Evolutionary conservation across 2,797 vertebrate species (phyloP), one percentile per base, ranked within the genome.

Genomic region (Staurois parvus): DNA sequence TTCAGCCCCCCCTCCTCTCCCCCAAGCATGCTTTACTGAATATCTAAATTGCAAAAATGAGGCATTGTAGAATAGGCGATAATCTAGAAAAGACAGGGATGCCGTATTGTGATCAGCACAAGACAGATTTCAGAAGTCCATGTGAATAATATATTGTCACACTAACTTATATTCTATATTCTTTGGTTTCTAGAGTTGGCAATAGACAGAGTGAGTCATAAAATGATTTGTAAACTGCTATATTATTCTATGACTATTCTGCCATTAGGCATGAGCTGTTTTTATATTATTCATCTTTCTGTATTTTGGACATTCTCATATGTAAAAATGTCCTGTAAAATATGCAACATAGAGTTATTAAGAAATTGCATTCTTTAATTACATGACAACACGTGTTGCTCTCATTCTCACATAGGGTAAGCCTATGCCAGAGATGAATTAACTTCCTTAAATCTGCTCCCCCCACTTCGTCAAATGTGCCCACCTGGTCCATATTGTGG

Each of bases 21-120:
- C 76, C 82, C 24, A 69, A 79, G 45, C 85, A 86, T 86, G 85
- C 85, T 87, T 79, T 84, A 84, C 59, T 87, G 85, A 78, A 87
- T 79, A 87, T 83, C 70, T 87, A 87, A 84, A 87, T 74, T 83
- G 81, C 56, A 83, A 69, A 75, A 85, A 67, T 19, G 76, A 79
- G 62, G 79, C 67, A 67, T 67, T 79, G 81, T 59, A 59, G 34
- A 83, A 40, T 62, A 74, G 76, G 76, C 79, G 68, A 75, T 59
- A 79, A 78, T 56, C 76, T 87, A 79, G 68, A 72, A 79, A 69
- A 72, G 68, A 72, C 30, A 70, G 37, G 64, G 45, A 52, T 72
- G 72, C 30, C 32, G n/a, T 81, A 73, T 72, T 81, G 79, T 64
- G 69, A 42, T 48, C 48, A 72, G 37, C 13, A 13, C 42, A 45